phyloP scores from a whole-genome alignment of 2,888 invertebrate genomes.

The Heteromyza rotundicornis region DNA sequence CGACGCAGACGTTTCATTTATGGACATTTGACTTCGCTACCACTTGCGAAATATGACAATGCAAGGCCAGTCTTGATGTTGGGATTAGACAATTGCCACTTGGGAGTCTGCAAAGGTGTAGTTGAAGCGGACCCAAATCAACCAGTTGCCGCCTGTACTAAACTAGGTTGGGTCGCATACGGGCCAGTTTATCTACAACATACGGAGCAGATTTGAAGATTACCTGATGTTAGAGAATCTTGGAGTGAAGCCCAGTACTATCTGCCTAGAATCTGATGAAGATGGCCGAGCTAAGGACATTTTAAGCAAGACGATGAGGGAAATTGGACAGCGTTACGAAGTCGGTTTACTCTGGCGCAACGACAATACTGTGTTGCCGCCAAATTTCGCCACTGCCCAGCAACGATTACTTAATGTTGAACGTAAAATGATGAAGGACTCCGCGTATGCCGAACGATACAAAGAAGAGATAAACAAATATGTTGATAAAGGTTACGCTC shows the following conservation, averaged over 20 bases:
- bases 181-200: not conserved
- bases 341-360: slow-evolving; percentile 27
- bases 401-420: slow-evolving; percentile 25
- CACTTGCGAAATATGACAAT: too few relatives aligned
- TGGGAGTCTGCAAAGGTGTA: not conserved
- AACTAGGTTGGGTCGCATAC: not conserved
- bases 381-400: slow-evolving; percentile 27
- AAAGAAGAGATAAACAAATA: slow-evolving; percentile 25
- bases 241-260: not conserved
- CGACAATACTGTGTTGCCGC: slow-evolving; percentile 14
- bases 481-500: slow-evolving; percentile 24
- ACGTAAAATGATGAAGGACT: slow-evolving; percentile 22
- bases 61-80: too few relatives aligned
- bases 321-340: slow-evolving; percentile 19
- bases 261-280: slow-evolving; percentile 17
- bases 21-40: too few relatives aligned
- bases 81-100: too few relatives aligned
- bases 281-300: slow-evolving; percentile 16
- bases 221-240: slow-evolving; percentile 24
- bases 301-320: slow-evolving; percentile 17
- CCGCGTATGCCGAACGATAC: slow-evolving; percentile 21
- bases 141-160: not conserved
- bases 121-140: not conserved
- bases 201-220: not conserved
- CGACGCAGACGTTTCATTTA: not conserved